phyloP scores from a whole-genome alignment of 64 coral and sea anemone species.

The Stichodactyla mertensii region DNA sequence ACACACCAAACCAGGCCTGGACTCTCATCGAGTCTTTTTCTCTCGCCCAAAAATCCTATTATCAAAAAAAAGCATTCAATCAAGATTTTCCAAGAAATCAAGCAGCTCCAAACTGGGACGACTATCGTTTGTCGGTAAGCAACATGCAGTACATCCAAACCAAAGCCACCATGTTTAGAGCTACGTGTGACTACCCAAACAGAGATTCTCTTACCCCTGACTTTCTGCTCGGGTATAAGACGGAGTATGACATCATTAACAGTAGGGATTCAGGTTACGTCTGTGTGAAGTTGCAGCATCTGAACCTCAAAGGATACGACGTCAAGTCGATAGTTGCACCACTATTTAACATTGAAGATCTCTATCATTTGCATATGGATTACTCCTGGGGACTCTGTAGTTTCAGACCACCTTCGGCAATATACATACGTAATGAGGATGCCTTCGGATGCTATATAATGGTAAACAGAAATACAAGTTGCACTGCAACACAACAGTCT shows the following conservation, averaged over 20 bases:
- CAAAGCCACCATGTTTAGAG: slow-evolving; percentile 9
- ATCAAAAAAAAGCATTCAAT: not conserved
- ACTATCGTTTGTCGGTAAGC: not conserved
- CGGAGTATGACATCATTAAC: not conserved
- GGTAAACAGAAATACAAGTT: not conserved
- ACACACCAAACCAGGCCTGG: not conserved
- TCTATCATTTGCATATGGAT: not conserved
- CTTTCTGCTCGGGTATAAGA: not conserved
- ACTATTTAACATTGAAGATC: not conserved
- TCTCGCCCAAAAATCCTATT: not conserved
- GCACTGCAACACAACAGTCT: not conserved
- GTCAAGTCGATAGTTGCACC: not conserved
- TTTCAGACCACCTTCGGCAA: not conserved
- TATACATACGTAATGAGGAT: too few relatives aligned
- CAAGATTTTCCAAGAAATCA: not conserved
- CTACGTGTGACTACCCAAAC: slow-evolving; percentile 11
- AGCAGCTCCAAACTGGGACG: not conserved
- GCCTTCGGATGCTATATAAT: too few relatives aligned
- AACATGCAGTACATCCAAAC: not conserved
- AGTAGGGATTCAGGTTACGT: not conserved
- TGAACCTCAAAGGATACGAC: not conserved
- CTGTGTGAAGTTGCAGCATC: not conserved
- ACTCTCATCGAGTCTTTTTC: slow-evolving; percentile 12
- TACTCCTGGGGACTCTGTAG: not conserved
- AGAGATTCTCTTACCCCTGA: slow-evolving; percentile 4